Evolutionary conservation across 2,113 vertebrate species (phyloP), one percentile per base, ranked within the genome.

Genomic region (Porphyrio hochstetteri): DNA sequence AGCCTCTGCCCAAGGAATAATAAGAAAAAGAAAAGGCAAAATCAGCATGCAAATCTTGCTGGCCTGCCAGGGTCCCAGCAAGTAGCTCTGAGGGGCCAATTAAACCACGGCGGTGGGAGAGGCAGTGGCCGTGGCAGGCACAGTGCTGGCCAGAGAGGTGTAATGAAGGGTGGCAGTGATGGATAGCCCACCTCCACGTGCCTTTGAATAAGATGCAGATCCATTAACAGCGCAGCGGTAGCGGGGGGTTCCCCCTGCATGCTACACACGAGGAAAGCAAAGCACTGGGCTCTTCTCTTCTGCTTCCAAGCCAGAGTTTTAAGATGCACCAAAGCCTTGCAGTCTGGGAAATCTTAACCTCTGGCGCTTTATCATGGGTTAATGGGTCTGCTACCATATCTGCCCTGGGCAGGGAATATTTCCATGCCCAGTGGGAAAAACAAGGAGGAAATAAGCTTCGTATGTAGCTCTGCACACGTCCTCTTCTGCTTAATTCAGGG

Each of bases 241-340:
- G 14, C 11, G 10, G 5, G 60, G 48, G 10, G 13, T 13, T 36
- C 31, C 5, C 64, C 21, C 46, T 17, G 25, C 0, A 0, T 0
- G 0, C 38, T 31, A 31, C 0, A 0, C 19, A 16, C 7, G 6
- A 21, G 8, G 16, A 77, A 59, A 84, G 40, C 35, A 71, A 82
- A 85, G 44, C 35, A 29, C 33, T 46, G 2, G 0, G n/a, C 24
- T 50, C 25, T 60, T 67, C 46, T 71, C n/a, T 83, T 70, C 33
- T 6, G 0, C 29, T 65, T 65, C 55, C 33, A 69, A 20, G 3
- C 13, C 33, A 8, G 28, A n/a, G 48, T 48, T 88, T 38, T 65
- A n/a, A 53, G 50, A 27, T 11, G 42, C 50, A 50, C 19, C 38
- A 11, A 44, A 35, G 27, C 8, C 15, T 10, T 16, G 42, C 9